Evolutionary conservation across 2,797 vertebrate genomes (phyloP).

Genomic region (Rallus crepitans): DNA sequence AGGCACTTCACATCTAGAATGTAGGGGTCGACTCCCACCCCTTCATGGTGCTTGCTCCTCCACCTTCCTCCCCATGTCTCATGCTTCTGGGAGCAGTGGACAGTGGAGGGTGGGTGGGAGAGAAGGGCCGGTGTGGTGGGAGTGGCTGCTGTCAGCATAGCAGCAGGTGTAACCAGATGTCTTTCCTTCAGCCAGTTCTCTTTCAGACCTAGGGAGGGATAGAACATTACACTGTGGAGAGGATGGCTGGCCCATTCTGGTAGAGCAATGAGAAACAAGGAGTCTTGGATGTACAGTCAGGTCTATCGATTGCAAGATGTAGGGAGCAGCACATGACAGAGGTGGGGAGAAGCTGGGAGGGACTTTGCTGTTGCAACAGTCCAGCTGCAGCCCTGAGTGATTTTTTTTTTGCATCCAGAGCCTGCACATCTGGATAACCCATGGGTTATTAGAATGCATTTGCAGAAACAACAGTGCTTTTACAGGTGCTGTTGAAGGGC

Average conservation of each 20-base stretch:
- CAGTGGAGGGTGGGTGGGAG: background rate
- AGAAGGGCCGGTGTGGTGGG: fast-evolving
- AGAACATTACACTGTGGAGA: no score
- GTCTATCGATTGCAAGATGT: fast-evolving
- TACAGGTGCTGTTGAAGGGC: background rate
- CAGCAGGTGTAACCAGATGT: background rate
- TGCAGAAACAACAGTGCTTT: background rate
- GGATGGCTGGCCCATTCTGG: fast-evolving
- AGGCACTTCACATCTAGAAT: background rate
- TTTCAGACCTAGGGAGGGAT: background rate
- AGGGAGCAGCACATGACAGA: fast-evolving
- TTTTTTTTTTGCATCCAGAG: background rate
- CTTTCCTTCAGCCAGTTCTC: background rate
- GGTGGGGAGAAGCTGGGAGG: background rate
- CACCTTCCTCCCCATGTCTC: background rate
- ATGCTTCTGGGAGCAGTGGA: background rate
- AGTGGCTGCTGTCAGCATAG: background rate
- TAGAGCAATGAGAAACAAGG: fast-evolving
- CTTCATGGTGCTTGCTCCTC: background rate
- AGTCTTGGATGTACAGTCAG: background rate
- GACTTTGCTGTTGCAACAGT: background rate
- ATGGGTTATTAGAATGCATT: background rate
- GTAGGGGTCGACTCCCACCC: fast-evolving
- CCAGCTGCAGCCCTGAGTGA: background rate
- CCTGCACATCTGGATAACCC: background rate